A percentile compares a stretch with the other conserved stretches of the same genome.
Conservation (phyloP, 2,113 vertebrate species). For the Panthera tigris region DNA sequence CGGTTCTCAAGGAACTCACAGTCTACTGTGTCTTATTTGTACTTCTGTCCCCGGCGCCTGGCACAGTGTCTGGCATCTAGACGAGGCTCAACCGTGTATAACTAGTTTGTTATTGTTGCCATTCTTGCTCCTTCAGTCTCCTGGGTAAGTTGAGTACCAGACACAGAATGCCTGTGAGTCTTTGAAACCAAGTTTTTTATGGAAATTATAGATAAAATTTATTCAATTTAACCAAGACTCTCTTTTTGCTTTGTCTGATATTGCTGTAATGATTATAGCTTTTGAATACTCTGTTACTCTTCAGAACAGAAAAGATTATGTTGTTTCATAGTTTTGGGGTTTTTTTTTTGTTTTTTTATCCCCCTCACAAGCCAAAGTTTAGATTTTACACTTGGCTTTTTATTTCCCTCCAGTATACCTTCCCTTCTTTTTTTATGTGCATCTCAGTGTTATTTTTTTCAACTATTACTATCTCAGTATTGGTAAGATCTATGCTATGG, state of each 20-base stretch:
- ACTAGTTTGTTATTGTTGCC: not conserved
- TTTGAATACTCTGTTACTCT: not conserved
- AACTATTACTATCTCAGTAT: not conserved
- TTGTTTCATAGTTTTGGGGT: not conserved
- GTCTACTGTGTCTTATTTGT: not conserved
- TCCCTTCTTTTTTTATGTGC: not conserved
- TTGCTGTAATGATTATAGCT: not conserved
- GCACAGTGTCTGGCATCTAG: not conserved
- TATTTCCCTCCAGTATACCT: not conserved
- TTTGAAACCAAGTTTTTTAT: not conserved
- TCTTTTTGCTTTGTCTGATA: not conserved
- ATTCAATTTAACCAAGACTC: not conserved
- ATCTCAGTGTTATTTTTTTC: not conserved
- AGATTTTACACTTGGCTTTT: not conserved
- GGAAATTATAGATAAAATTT: not conserved
- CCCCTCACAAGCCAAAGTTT: not conserved
- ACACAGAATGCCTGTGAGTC: not conserved
- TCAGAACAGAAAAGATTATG: slow-evolving; percentile 9
- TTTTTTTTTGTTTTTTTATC: not conserved
- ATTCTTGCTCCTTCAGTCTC: not conserved
- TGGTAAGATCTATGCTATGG: not conserved
- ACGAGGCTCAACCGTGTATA: not conserved
- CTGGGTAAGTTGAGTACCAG: not conserved
- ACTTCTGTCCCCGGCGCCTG: not conserved
- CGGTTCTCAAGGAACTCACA: not conserved